Evolutionary conservation across 2,888 invertebrate genomes (phyloP), one percentile per base, ranked within the genome.

Genomic region (Eucera pruinosa): DNA sequence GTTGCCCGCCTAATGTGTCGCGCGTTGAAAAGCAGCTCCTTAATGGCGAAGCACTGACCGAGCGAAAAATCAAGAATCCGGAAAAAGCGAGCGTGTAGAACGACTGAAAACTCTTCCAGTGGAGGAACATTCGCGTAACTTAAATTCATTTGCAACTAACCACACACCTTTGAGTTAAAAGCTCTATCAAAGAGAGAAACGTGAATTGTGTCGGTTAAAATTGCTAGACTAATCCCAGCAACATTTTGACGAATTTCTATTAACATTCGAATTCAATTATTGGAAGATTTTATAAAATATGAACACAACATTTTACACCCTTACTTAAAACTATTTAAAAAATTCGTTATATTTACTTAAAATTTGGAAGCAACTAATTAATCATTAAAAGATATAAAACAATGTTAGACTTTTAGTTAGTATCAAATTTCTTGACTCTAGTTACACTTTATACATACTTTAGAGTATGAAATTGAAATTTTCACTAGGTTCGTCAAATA

Each of bases 11-110:
- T 43, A 55, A 60, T 48, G 25, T 60, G 62, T 64, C 62, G 50
- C 50, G n/a, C 25, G 50, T 20, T 41, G 43, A 68, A 64, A 77
- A 58, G 33, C 55, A 18, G 41, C 45, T 30, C 47, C 30, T 41
- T 75, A 57, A 75, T 52, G 36, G 48, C 2, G 57, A 47, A 62
- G 43, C 57, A 25, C 23, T 62, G 58, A 33, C 67, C 48, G 57
- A 52, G 23, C 20, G 36, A 45, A 18, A 11, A 50, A 73, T 73
- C 48, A 54, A 30, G 54, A 27, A 60, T 30, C 30, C 30, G 72
- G 52, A 41, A 61, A 27, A 66, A 72, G n/a, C 30, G 5, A 6
- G 30, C 41, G 23, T 41, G 70, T 13, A 55, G n/a, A 55, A 58
- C 70, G 48, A 47, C 20, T 52, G 45, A 55, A 55, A 61, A 39